Conservation (phyloP, 1,140 invertebrate genomes). For the roundworm (Caenorhabditis elegans) region DNA sequence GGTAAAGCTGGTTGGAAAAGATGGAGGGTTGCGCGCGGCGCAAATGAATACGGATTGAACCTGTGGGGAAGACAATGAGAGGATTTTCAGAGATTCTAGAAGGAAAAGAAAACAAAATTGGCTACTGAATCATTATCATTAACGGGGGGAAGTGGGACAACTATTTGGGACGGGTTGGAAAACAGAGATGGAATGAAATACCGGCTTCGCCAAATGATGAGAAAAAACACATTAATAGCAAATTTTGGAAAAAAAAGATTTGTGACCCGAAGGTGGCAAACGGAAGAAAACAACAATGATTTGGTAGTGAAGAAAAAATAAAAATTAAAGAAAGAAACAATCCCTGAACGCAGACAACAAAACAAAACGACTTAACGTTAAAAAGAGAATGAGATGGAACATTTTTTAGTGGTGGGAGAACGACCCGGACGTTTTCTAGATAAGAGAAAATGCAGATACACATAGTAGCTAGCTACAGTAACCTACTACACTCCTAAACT, state of each 20-base stretch:
- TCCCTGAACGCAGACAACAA: constrained; percentile 30
- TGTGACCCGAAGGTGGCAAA: constrained; percentile 30
- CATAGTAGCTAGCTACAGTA: constrained; percentile 19
- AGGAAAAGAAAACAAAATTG: not conserved
- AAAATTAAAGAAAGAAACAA: constrained; percentile 17
- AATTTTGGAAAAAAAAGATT: not conserved
- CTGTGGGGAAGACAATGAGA: not conserved
- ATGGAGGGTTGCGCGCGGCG: not conserved
- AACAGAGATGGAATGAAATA: constrained; percentile 13
- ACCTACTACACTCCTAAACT: constrained; percentile 18
- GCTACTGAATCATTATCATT: constrained; percentile 22
- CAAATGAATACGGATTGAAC: not conserved
- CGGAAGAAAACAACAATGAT: constrained; percentile 13
- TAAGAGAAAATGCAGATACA: constrained; percentile 33
- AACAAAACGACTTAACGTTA: constrained; percentile 26
- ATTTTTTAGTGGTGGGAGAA: not conserved
- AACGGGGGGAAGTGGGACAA: not conserved
- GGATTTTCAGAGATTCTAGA: not conserved
- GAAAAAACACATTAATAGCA: constrained; percentile 1
- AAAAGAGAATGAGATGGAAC: constrained; percentile 7
- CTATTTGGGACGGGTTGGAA: not conserved
- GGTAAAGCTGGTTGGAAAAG: not conserved
- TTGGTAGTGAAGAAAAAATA: not conserved
- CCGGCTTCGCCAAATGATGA: constrained; percentile 20
- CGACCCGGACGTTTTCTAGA: constrained; percentile 26